A percentile compares a stretch with the other conserved stretches of the same genome.
phyloP scores from a whole-genome alignment of 2,113 vertebrate genomes.

The Mus spicilegus region DNA sequence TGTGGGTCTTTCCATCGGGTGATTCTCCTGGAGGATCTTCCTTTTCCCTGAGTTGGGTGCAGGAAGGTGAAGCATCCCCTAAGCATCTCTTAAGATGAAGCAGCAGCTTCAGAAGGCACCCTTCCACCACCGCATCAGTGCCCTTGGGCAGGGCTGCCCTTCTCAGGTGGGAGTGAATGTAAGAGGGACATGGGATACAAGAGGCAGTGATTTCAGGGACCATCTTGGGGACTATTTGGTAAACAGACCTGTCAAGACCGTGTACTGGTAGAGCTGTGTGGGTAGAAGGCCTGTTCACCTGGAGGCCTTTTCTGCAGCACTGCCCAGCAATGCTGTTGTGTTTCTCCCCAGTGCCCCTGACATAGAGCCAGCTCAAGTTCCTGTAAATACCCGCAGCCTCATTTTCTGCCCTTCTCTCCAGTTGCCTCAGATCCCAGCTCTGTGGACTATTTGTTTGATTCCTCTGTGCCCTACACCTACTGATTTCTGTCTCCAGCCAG shows the following conservation, averaged over 20 bases:
- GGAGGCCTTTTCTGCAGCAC: accelerated
- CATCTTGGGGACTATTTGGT: too few relatives aligned
- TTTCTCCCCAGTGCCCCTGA: not conserved
- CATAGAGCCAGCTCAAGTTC: not conserved
- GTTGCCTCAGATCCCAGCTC: not conserved
- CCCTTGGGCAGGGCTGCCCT: not conserved
- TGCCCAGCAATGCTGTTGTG: too few relatives aligned
- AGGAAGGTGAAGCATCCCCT: too few relatives aligned
- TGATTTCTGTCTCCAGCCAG: not conserved
- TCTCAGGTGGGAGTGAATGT: not conserved
- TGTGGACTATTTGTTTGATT: not conserved
- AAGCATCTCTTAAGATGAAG: not conserved
- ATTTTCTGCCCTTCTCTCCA: not conserved
- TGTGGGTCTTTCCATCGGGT: not conserved
- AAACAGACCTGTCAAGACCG: not conserved
- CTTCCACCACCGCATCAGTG: too few relatives aligned
- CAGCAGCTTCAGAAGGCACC: not conserved
- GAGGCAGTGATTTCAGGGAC: not conserved
- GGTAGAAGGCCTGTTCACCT: not conserved
- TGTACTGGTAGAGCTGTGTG: not conserved
- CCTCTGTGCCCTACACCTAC: not conserved
- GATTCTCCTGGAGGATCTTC: not conserved
- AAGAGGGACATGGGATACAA: not conserved
- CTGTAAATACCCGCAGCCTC: not conserved
- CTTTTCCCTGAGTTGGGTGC: not conserved